Evolutionary conservation across 2,797 vertebrate genomes (phyloP).

Genomic region (Argentina silus): DNA sequence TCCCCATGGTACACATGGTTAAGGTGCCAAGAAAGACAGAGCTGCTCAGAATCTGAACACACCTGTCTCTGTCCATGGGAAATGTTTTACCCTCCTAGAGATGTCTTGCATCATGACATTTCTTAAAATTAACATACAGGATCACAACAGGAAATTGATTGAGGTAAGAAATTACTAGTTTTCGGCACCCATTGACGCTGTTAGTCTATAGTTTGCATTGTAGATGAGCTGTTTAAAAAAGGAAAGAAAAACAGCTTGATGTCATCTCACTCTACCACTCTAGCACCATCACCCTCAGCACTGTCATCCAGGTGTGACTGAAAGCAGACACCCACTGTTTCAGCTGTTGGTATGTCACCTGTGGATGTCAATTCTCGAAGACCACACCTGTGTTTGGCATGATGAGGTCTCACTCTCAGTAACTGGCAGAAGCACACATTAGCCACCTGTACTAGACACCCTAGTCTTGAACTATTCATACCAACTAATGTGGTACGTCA

Average conservation of each 20-base stretch:
- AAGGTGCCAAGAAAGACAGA: background rate
- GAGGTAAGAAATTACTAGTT: too few relatives aligned
- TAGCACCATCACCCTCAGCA: background rate
- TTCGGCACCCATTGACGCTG: too few relatives aligned
- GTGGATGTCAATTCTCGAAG: background rate
- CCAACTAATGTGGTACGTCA: too few relatives aligned
- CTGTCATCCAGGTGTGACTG: background rate
- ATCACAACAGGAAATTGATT: too few relatives aligned
- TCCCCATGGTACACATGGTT: conserved; percentile 1
- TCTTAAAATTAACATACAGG: too few relatives aligned
- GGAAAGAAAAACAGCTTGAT: too few relatives aligned
- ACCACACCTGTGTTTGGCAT: background rate
- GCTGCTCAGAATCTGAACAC: background rate
- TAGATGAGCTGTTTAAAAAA: too few relatives aligned
- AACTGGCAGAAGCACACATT: conserved; percentile 11
- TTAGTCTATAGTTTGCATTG: too few relatives aligned
- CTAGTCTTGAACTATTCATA: too few relatives aligned
- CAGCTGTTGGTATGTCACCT: conserved; percentile 29
- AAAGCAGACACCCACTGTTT: background rate
- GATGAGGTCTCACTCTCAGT: too few relatives aligned
- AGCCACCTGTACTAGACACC: background rate
- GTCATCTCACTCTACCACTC: background rate
- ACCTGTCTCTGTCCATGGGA: background rate
- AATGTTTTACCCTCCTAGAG: background rate
- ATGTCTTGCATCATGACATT: background rate